A percentile compares a stretch with the other conserved stretches of the same genome.
Evolutionary conservation across 2,888 invertebrate genomes (phyloP).

Genomic region (Piscicola geometra): DNA sequence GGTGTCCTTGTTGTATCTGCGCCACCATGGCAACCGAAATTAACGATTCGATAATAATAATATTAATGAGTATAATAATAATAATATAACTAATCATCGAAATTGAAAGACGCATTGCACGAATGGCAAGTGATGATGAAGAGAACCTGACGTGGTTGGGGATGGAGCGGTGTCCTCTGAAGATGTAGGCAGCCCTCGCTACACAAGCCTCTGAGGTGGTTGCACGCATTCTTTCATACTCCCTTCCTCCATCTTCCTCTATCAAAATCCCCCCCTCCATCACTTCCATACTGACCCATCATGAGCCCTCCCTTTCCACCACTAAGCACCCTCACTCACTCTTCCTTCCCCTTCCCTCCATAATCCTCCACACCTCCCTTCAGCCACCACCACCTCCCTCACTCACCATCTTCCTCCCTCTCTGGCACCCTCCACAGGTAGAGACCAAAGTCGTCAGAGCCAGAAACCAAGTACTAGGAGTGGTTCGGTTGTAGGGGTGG

Average conservation of each 20-base stretch:
- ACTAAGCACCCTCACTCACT: too few species aligned
- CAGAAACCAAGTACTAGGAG: constrained; percentile 76
- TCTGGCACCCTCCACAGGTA: constrained; percentile 85
- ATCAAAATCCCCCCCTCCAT: too few species aligned
- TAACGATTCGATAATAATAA: background rate
- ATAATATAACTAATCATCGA: constrained; percentile 60
- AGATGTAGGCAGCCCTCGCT: constrained; percentile 68
- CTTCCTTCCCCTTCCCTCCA: too few species aligned
- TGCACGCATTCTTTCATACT: too few species aligned
- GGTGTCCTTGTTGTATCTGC: constrained; percentile 74
- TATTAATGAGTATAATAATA: constrained; percentile 6
- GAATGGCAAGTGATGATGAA: constrained; percentile 82
- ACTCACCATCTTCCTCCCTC: constrained; percentile 56
- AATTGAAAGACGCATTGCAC: constrained; percentile 91
- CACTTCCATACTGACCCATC: too few species aligned
- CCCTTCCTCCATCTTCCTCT: too few species aligned
- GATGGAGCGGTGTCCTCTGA: constrained; percentile 87
- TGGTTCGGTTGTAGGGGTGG: background rate
- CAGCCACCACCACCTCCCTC: too few species aligned
- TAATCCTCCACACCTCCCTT: too few species aligned
- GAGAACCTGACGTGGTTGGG: constrained; percentile 94
- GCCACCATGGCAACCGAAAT: background rate
- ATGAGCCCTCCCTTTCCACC: too few species aligned
- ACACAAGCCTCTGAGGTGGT: constrained; percentile 48
- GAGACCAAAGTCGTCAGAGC: constrained; percentile 90